phyloP scores from a whole-genome alignment of 2,113 vertebrate species.

The Coryphaenoides rupestris region DNA sequence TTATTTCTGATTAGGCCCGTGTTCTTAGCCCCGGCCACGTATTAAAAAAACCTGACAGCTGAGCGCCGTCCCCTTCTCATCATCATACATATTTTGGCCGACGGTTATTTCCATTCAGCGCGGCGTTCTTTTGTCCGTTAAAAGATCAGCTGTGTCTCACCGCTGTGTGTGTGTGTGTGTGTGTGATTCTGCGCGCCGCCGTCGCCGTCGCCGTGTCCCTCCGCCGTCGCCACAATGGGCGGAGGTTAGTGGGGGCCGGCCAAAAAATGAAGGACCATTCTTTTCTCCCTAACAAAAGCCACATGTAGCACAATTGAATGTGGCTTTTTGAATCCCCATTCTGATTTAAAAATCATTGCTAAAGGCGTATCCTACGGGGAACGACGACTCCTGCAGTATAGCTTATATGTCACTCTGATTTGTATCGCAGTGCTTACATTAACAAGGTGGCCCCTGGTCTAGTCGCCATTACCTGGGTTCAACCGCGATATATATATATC shows the following conservation, averaged over 20 bases:
- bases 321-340: slow-evolving; percentile 61
- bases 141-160: slow-evolving; percentile 42
- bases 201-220: slow-evolving; percentile 38
- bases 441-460: slow-evolving; percentile 67
- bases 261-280: slow-evolving; percentile 60
- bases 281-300: slow-evolving; percentile 65
- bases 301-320: slow-evolving; percentile 63
- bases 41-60: slow-evolving; percentile 68
- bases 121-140: slow-evolving; percentile 35
- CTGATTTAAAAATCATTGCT: slow-evolving; percentile 65
- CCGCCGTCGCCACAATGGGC: slow-evolving; percentile 56
- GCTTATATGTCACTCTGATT: slow-evolving; percentile 75
- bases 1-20: slow-evolving; percentile 54
- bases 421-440: slow-evolving; percentile 71
- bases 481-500: slow-evolving; percentile 63
- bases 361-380: slow-evolving; percentile 60
- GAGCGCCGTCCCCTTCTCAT: slow-evolving; percentile 53
- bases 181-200: slow-evolving; percentile 31
- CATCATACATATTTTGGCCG: slow-evolving; percentile 62
- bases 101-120: slow-evolving; percentile 49
- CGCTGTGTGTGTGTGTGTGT: slow-evolving; percentile 34
- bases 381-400: slow-evolving; percentile 52
- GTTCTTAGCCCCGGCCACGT: slow-evolving; percentile 55
- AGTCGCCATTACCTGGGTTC: slow-evolving; percentile 57
- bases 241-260: slow-evolving; percentile 63